Base-by-base conservation (phyloP, 2,888 invertebrate genomes). In the Pecten maximus region DNA sequence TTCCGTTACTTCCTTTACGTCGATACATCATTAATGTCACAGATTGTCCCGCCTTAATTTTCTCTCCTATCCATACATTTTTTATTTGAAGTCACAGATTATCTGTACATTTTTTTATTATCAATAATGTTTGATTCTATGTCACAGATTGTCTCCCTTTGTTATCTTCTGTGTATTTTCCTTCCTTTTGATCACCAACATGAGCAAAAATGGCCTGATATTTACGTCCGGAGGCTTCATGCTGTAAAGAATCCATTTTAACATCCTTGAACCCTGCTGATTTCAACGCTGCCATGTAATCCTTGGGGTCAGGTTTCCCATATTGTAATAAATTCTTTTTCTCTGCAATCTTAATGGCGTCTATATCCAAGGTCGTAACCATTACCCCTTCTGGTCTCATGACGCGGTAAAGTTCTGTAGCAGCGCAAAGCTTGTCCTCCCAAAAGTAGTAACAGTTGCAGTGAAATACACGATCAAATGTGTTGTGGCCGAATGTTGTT, bases 371-470 rank as follows among this genome's bases (percentile, higher is more conserved):
- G 4, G 93, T 91, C 0, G 95, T 93, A 12, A 96, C 92, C 94
- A 96, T 95, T 0, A 92, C 10, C 3, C 93, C 93, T 4, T 93
- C 93, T 6, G 95, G 95, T 92, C 95, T 95, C 93, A 96, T 95
- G 8, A 96, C 95, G 16, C 96, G 92, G 40, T 93, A 91, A 0
- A 96, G 91, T 90, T 96, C 96, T 87, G 88, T 74, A 39, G 92
- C 90, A 12, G 93, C 93, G 0, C 40, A 40, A n/a, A 93, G 90
- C 90, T 94, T 90, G 88, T 94, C 93, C 10, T 93, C 93, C 96
- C 96, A 96, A 91, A 95, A 96, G 92, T 96, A 95, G 93, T 94
- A 96, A 91, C 94, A 95, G 92, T 96, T 96, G 40, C 92, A 92
- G 91, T 96, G 96, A 91, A 95, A 96, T 44, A 95, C 94, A 16